A percentile compares a stretch with the other conserved stretches of the same genome.
Evolutionary conservation across 2,797 vertebrate genomes (phyloP).

Genomic region (Sebastes matsubarae): DNA sequence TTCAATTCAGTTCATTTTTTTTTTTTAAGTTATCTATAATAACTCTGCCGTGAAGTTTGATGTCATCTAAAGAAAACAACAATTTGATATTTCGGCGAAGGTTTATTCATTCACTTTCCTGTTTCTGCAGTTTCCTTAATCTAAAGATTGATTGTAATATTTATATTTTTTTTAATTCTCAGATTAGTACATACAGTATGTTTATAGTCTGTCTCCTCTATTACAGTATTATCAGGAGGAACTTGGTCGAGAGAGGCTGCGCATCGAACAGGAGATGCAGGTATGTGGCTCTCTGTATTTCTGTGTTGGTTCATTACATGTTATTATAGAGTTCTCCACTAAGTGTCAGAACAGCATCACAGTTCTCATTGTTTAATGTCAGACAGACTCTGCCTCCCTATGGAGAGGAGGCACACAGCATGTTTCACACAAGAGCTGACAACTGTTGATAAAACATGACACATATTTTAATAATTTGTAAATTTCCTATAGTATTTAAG

Average conservation of each 20-base stretch:
- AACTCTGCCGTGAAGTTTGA: not conserved
- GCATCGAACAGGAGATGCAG: conserved; percentile 87
- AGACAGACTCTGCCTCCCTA: conserved; percentile 44
- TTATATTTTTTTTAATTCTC: not conserved
- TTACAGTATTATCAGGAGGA: conserved; percentile 85
- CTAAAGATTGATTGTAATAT: not conserved
- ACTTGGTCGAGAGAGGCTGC: conserved; percentile 82
- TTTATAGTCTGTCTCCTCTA: conserved; percentile 24
- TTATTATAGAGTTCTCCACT: conserved; percentile 39
- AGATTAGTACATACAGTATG: not conserved
- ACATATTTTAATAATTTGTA: not conserved
- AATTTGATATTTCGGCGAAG: not conserved
- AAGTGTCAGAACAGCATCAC: conserved; percentile 53
- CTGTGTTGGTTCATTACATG: not conserved
- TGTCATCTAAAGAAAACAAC: not conserved
- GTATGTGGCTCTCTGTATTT: conserved; percentile 57
- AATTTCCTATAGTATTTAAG: not conserved
- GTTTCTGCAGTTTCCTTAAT: not conserved
- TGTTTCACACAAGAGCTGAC: not conserved
- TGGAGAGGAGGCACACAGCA: conserved; percentile 30
- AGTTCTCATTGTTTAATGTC: not conserved
- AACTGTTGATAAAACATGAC: not conserved
- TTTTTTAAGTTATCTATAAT: too few species aligned
- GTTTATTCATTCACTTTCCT: not conserved
- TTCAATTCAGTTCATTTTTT: too few species aligned